Conservation (phyloP, 2,113 vertebrate genomes). For the Callaeas wilsoni region DNA sequence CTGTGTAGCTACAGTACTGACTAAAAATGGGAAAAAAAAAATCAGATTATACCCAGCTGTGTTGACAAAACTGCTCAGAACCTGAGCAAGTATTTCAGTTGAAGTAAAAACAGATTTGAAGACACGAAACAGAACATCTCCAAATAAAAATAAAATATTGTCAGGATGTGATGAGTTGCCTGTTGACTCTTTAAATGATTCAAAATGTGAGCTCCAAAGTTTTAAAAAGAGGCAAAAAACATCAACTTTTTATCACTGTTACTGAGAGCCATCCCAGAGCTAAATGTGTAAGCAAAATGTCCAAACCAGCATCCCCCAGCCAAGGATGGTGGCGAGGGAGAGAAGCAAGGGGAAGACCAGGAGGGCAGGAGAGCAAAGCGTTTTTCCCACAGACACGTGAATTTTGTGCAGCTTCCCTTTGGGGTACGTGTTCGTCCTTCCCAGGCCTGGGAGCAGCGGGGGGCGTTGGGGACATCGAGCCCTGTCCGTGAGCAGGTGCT, state of each 20-base stretch:
- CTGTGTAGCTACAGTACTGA: not conserved
- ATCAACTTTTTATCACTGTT: not conserved
- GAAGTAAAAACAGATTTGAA: not conserved
- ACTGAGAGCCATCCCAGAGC: not conserved
- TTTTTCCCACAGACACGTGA: not conserved
- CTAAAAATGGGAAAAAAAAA: not conserved
- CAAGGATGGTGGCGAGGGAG: not conserved
- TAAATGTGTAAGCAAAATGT: not conserved
- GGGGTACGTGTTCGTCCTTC: not conserved
- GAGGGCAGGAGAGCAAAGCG: not conserved
- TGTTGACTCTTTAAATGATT: not conserved
- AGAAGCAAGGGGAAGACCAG: not conserved
- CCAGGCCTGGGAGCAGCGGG: not conserved
- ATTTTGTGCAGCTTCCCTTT: not conserved
- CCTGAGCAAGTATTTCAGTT: not conserved
- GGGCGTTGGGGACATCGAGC: accelerated
- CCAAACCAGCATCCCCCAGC: not conserved
- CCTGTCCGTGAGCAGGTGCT: not conserved
- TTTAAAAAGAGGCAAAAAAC: not conserved
- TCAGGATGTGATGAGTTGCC: not conserved
- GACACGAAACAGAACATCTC: not conserved
- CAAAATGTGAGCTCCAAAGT: not conserved
- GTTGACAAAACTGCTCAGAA: not conserved
- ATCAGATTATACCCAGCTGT: not conserved
- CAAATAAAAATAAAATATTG: not conserved